Evolutionary conservation across 2,888 invertebrate species (phyloP).

Genomic region (Matsumyia berberina): DNA sequence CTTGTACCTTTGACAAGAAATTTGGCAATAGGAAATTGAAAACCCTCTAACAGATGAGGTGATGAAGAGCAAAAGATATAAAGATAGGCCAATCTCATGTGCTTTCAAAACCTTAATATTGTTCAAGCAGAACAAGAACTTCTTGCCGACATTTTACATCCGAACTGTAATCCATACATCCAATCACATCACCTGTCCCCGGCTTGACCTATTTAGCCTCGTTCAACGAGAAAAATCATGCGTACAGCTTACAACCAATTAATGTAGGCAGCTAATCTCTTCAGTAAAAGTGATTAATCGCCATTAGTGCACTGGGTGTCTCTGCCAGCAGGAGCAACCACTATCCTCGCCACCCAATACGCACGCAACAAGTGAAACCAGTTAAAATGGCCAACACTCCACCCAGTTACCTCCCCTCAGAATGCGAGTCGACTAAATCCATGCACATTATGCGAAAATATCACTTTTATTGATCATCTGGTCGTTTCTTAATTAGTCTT

Average conservation of each 20-base stretch:
- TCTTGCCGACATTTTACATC: too few relatives aligned
- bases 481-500: conserved; percentile 65
- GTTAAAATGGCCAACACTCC: conserved; percentile 67
- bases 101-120: too few relatives aligned
- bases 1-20: neutral
- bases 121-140: too few relatives aligned
- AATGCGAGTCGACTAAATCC: conserved; percentile 19
- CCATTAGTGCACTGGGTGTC: conserved; percentile 67
- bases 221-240: conserved; percentile 37
- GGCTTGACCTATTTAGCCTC: conserved; percentile 30
- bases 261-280: conserved; percentile 72
- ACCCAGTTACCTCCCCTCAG: conserved; percentile 19
- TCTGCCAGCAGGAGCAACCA: conserved; percentile 13
- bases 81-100: too few relatives aligned
- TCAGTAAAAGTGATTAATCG: conserved; percentile 73
- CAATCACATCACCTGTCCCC: neutral
- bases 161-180: neutral
- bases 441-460: conserved; percentile 72
- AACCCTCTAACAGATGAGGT: too few relatives aligned
- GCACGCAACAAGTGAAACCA: conserved; percentile 54
- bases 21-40: too few relatives aligned
- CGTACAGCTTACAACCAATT: conserved; percentile 69
- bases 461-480: conserved; percentile 66
- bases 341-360: conserved; percentile 34
- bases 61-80: too few relatives aligned